These are phyloP conservation scores for Allochrocebus solatus DNA, from an alignment of 2,797 vertebrate species.

Conservation along the genomic window DNA sequence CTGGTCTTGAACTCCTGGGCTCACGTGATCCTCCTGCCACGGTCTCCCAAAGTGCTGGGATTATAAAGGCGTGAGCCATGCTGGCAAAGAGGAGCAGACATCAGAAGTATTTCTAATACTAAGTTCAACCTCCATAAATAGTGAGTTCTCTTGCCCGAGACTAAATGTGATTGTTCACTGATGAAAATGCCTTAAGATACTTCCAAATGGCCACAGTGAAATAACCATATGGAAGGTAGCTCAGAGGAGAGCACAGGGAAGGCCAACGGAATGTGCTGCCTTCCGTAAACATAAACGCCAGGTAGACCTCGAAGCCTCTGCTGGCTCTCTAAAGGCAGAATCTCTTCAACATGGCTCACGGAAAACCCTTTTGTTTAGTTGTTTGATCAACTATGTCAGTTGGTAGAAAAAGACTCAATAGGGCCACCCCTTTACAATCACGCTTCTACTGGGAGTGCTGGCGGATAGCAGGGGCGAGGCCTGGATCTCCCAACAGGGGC, in stretches of 20 bases:
- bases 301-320: no score
- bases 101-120: rapidly evolving
- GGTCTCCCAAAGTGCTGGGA: not conserved
- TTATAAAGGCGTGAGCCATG: not conserved
- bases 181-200: not conserved
- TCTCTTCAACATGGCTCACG: not conserved
- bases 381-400: no score
- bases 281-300: not conserved
- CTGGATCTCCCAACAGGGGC: not conserved
- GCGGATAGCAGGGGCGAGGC: not conserved
- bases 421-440: not conserved
- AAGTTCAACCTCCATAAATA: not conserved
- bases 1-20: not conserved
- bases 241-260: rapidly evolving
- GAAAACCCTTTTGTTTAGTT: not conserved
- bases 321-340: not conserved
- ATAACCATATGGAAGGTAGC: no score
- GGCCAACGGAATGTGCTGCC: rapidly evolving
- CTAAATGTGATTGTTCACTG: not conserved
- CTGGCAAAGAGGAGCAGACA: not conserved
- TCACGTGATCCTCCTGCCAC: not conserved
- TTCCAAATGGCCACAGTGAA: not conserved
- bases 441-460: not conserved
- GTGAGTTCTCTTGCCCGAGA: not conserved
- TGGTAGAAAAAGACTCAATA: not conserved